Evolutionary conservation across 2,797 vertebrate genomes (phyloP).

Genomic region (Chromobotia macracanthus): DNA sequence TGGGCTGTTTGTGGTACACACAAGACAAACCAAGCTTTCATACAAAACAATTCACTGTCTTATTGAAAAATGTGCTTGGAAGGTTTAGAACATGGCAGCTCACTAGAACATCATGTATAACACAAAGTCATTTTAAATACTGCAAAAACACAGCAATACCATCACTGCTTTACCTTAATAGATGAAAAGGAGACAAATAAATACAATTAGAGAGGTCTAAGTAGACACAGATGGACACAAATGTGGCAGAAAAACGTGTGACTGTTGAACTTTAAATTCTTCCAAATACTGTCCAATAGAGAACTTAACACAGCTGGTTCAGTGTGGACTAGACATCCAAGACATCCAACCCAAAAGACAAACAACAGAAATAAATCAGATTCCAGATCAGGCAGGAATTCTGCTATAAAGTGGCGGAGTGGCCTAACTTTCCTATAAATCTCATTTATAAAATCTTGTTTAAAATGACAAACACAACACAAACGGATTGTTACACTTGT

Average conservation of each 20-base stretch:
- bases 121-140: no score
- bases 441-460: constrained; percentile 28
- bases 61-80: constrained; percentile 52
- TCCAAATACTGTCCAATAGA: constrained; percentile 4
- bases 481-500: constrained; percentile 6
- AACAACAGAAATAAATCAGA: constrained; percentile 13
- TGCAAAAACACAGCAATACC: neutral
- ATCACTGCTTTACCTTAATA: neutral
- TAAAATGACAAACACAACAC: neutral
- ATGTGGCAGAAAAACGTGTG: neutral
- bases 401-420: constrained; percentile 73
- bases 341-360: neutral
- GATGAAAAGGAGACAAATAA: neutral
- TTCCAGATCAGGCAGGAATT: constrained; percentile 48
- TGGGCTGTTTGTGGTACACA: no score
- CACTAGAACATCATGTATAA: neutral
- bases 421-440: constrained; percentile 55
- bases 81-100: constrained; percentile 41
- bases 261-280: neutral
- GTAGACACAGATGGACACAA: no score
- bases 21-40: neutral
- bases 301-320: constrained; percentile 8
- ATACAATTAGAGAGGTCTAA: neutral
- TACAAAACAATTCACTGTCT: constrained; percentile 21
- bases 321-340: neutral